Evolutionary conservation across 2,888 invertebrate species (phyloP), one percentile per base, ranked within the genome.

Genomic region (Cremastinae sp.): DNA sequence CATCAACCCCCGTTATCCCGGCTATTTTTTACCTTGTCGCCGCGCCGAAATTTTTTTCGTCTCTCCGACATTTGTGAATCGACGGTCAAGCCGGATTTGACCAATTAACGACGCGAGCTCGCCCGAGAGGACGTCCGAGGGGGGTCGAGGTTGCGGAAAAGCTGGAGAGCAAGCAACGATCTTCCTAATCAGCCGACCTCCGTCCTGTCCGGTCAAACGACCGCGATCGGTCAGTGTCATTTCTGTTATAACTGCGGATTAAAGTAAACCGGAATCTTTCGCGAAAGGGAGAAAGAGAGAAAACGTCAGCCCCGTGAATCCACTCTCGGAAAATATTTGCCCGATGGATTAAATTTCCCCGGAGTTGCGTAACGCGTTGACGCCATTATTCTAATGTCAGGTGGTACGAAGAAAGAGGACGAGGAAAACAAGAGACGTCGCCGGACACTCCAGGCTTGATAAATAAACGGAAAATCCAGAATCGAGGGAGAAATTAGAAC

Each of bases 161-260:
- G 80, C 78, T 81, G 78, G 80, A 78, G 78, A 51, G 71, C 75
- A 43, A 34, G 74, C 71, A 58, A 78, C 72, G 74, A 76, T 75
- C 80, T 75, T 69, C 79, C 80, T 83, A 80, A 85, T 83, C 85
- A 86, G 84, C 83, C 83, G 72, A 64, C 75, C 85, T 84, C 83
- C 82, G 74, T 82, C 78, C 66, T 53, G 83, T 83, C 83, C 70
- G 68, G 66, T 74, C 68, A 71, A 70, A 62, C 72, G 78, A 75
- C n/a, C 58, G 36, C 85, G 82, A 88, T 88, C 85, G 85, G 85
- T 88, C 88, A 88, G 81, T 86, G 88, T 87, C 76, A 69, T 76
- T 76, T 78, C 81, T 88, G 84, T 88, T 88, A 86, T 88, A 85
- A 82, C 85, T 83, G 79, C 73, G 87, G 88, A 86, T 87, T 87